These are phyloP conservation scores for Rhineura floridana DNA, from an alignment of 2,113 vertebrate genomes.

Conservation along the genomic window DNA sequence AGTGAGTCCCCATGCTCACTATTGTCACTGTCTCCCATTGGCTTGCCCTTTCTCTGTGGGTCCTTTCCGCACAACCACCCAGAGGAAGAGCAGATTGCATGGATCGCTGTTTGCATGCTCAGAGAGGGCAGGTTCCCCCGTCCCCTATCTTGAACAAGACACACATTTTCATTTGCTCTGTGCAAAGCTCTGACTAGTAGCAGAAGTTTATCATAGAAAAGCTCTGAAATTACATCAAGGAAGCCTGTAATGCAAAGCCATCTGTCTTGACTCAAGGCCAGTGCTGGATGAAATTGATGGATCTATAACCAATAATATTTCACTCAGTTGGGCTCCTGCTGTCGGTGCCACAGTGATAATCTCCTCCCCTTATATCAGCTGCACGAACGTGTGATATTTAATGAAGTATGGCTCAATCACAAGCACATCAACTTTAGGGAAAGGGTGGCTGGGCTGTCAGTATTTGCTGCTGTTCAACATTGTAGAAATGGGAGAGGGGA, in stretches of 20 bases:
- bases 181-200: not conserved
- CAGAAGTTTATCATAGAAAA: not conserved
- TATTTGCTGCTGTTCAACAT: not conserved
- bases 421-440: not conserved
- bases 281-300: constrained; percentile 20
- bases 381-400: not conserved
- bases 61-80: no score
- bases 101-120: no score
- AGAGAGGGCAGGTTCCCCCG: not conserved
- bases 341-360: constrained; percentile 3
- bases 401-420: not conserved
- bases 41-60: no score
- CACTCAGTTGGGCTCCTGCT: constrained; percentile 29
- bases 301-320: constrained; percentile 44
- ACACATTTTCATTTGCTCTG: not conserved
- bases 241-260: not conserved
- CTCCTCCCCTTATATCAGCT: constrained; percentile 17
- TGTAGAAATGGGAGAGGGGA: not conserved
- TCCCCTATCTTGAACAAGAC: no score
- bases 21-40: no score
- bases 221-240: not conserved
- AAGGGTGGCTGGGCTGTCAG: not conserved
- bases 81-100: no score
- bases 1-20: no score
- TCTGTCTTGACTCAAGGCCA: constrained; percentile 23